Conservation (phyloP, 2,888 invertebrate species). For the Heterodera filipjevi region DNA sequence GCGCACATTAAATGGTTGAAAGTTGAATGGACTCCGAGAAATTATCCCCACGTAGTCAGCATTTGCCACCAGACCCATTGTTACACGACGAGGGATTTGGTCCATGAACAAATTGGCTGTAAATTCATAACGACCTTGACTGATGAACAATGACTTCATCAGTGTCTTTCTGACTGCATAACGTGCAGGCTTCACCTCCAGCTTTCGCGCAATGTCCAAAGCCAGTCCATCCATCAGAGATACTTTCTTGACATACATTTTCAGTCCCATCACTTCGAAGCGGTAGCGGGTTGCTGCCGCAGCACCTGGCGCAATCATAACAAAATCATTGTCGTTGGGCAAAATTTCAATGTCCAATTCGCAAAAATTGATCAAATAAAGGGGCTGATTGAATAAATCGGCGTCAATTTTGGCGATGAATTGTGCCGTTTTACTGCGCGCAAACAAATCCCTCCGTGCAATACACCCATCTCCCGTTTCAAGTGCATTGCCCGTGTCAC, state of each 20-base stretch:
- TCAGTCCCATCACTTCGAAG: neutral
- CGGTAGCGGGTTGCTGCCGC: neutral
- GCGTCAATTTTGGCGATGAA: constrained; percentile 19
- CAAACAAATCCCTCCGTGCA: too few relatives aligned
- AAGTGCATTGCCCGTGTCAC: too few relatives aligned
- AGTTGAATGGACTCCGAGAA: constrained; percentile 16
- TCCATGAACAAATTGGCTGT: constrained; percentile 23
- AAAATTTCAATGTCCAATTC: constrained; percentile 16
- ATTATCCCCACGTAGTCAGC: neutral
- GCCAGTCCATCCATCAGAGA: constrained; percentile 27
- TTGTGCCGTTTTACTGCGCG: neutral
- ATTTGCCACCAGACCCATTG: constrained; percentile 16
- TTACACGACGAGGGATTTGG: constrained; percentile 10
- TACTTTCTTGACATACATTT: constrained; percentile 7
- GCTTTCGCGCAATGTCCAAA: constrained; percentile 26
- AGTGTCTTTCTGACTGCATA: constrained; percentile 26
- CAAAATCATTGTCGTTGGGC: constrained; percentile 5
- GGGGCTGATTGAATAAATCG: constrained; percentile 6
- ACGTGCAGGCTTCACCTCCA: constrained; percentile 23
- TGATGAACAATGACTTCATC: constrained; percentile 23
- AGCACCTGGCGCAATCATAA: neutral
- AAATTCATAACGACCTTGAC: constrained; percentile 5
- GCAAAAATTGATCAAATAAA: constrained; percentile 14
- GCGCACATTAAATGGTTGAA: constrained; percentile 17
- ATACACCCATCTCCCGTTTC: too few relatives aligned